Evolutionary conservation across 2,888 invertebrate genomes (phyloP).

Genomic region (Phaonia tiefii): DNA sequence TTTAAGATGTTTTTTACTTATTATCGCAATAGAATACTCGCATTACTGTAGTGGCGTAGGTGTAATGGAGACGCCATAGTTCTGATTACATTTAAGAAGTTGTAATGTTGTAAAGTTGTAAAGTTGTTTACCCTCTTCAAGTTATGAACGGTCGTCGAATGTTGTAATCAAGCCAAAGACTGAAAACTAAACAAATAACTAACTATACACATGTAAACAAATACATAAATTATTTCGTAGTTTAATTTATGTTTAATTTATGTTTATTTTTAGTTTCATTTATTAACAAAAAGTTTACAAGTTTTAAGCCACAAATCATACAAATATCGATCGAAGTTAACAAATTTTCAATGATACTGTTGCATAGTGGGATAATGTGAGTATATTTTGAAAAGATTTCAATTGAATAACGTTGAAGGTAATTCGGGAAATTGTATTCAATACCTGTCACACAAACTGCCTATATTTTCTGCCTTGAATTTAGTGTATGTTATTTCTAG

Average conservation of each 20-base stretch:
- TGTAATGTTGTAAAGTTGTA: too few relatives aligned
- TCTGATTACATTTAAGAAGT: slow-evolving; percentile 43
- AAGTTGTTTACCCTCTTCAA: slow-evolving; percentile 72
- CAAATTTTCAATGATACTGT: too few relatives aligned
- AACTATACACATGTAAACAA: not conserved
- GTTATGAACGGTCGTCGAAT: slow-evolving; percentile 70
- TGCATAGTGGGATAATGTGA: too few relatives aligned
- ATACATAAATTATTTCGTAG: not conserved
- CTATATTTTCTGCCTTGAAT: too few relatives aligned
- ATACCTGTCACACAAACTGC: too few relatives aligned
- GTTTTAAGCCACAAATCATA: not conserved
- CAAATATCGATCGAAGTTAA: too few relatives aligned
- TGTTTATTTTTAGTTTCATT: slow-evolving; percentile 1
- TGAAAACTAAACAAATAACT: slow-evolving; percentile 69
- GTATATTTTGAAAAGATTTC: too few relatives aligned
- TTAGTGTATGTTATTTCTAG: too few relatives aligned
- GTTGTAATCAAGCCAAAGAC: slow-evolving; percentile 75
- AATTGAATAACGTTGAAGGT: too few relatives aligned
- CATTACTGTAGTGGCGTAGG: slow-evolving; percentile 18
- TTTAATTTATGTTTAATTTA: slow-evolving; percentile 7
- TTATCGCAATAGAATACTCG: slow-evolving; percentile 27
- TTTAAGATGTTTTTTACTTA: not conserved
- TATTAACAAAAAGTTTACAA: not conserved
- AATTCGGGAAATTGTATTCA: too few relatives aligned
- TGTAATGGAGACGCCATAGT: slow-evolving; percentile 53